Conservation (phyloP, 2,797 vertebrate genomes). For the Buceros bicornis region DNA sequence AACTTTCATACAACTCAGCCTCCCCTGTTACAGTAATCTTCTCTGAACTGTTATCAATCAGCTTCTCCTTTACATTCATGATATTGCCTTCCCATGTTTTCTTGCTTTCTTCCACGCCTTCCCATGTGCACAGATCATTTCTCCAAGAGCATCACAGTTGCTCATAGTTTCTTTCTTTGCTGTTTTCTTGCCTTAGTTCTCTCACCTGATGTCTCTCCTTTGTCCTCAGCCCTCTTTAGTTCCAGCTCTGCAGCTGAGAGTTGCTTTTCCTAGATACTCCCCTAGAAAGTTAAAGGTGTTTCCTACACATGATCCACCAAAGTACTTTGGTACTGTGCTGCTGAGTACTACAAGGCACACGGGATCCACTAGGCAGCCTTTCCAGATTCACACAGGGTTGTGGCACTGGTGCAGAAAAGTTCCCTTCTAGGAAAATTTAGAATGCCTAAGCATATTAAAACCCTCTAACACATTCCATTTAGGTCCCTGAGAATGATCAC, state of each 20-base stretch:
- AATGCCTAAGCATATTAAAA: neutral
- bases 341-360: neutral
- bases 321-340: neutral
- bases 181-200: neutral
- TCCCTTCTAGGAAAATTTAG: neutral
- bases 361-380: neutral
- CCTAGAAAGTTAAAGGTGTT: neutral
- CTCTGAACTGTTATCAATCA: neutral
- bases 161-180: neutral
- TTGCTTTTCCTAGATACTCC: neutral
- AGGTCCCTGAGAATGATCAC: neutral
- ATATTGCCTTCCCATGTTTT: neutral
- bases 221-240: neutral
- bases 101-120: neutral
- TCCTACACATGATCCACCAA: neutral
- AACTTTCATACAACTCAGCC: neutral
- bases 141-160: neutral
- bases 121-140: accelerated
- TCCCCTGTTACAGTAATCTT: neutral
- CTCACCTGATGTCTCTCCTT: neutral
- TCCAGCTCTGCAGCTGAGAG: neutral
- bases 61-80: neutral
- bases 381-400: neutral
- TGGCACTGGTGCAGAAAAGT: neutral
- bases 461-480: neutral